These are phyloP conservation scores for Lasioglossum leucozonium DNA, from an alignment of 2,888 invertebrate genomes.

Conservation along the genomic window DNA sequence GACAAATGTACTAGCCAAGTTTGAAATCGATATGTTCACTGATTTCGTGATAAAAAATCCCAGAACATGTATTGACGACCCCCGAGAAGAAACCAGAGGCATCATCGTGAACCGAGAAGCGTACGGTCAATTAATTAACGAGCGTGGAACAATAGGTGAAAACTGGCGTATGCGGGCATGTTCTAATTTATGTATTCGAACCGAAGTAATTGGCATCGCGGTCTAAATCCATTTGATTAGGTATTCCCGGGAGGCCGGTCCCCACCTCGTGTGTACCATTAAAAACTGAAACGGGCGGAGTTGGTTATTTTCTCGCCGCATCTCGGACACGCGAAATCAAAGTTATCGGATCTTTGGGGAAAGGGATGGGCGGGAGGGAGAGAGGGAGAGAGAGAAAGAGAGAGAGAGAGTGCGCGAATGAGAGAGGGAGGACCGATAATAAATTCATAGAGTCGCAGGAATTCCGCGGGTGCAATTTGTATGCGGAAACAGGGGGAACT, in stretches of 20 bases:
- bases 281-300: not conserved
- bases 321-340: not conserved
- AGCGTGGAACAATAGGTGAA: not conserved
- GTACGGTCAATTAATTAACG: not conserved
- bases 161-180: not conserved
- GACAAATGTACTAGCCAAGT: not conserved
- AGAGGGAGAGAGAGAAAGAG: not conserved
- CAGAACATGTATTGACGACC: not conserved
- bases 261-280: not conserved
- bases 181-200: not conserved
- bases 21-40: not conserved
- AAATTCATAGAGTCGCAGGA: slow-evolving; percentile 11
- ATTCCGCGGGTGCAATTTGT: not conserved
- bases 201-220: not conserved
- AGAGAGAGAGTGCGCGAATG: not conserved
- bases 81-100: not conserved
- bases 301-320: not conserved
- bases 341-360: not conserved
- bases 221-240: slow-evolving; percentile 9
- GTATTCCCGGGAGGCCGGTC: not conserved
- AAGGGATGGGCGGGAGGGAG: too few relatives aligned
- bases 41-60: not conserved
- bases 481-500: not conserved
- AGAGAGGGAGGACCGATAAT: not conserved
- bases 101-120: not conserved